Conservation (phyloP, 2,888 invertebrate species). For the Apocheima hispidaria region DNA sequence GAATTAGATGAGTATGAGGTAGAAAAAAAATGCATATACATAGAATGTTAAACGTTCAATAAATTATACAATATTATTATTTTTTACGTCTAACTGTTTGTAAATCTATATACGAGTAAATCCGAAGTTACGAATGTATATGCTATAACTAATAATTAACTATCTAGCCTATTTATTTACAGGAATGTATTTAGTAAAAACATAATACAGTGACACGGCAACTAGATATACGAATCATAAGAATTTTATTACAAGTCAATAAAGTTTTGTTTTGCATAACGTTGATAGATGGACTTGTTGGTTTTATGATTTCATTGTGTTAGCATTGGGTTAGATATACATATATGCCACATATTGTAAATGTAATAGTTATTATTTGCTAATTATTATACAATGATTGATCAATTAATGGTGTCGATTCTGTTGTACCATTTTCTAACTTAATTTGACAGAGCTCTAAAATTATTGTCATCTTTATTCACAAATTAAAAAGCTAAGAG, state of each 20-base stretch:
- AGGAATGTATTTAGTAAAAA: constrained; percentile 68
- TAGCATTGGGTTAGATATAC: neutral
- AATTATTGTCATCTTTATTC: too few relatives aligned
- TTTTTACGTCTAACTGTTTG: constrained; percentile 24
- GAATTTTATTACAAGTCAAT: constrained; percentile 30
- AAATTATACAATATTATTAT: constrained; percentile 14
- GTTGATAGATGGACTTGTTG: constrained; percentile 7
- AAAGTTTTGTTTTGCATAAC: constrained; percentile 33
- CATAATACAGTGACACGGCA: constrained; percentile 33
- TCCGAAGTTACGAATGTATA: constrained; percentile 38
- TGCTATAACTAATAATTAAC: constrained; percentile 44
- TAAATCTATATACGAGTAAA: constrained; percentile 29
- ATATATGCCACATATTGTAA: neutral
- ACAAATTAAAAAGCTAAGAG: too few relatives aligned
- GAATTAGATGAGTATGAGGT: constrained; percentile 53
- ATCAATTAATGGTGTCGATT: too few relatives aligned
- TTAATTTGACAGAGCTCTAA: too few relatives aligned
- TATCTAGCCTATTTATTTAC: constrained; percentile 60
- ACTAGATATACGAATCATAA: constrained; percentile 31
- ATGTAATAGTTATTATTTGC: neutral
- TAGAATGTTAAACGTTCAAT: constrained; percentile 32
- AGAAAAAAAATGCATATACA: constrained; percentile 59
- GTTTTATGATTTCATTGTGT: neutral
- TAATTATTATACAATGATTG: neutral
- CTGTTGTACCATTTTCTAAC: too few relatives aligned